These are phyloP conservation scores for Drosophila prostipennis DNA, from an alignment of 2,888 invertebrate genomes.

Conservation along the genomic window DNA sequence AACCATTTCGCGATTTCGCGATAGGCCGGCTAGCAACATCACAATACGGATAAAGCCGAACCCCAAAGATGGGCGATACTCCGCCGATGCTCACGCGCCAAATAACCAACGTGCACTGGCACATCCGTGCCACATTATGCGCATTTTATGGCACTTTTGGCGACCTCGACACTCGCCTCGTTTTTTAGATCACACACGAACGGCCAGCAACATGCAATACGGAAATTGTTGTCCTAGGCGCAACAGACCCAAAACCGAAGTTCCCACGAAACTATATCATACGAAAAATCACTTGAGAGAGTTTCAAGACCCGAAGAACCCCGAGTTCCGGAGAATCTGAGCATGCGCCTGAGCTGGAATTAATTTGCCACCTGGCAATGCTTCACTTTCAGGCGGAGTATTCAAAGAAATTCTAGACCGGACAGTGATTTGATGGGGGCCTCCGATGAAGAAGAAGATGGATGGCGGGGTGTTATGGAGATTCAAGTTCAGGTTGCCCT, in stretches of 20 bases:
- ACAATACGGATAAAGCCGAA: constrained; percentile 12
- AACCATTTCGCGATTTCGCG: constrained; percentile 5
- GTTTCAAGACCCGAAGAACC: neutral
- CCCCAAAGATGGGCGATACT: neutral
- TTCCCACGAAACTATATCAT: neutral
- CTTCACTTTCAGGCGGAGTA: constrained; percentile 28
- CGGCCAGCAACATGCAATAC: constrained; percentile 64
- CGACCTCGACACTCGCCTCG: constrained; percentile 53
- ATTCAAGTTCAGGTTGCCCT: constrained; percentile 56
- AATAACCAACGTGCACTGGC: constrained; percentile 82
- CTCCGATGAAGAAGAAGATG: constrained; percentile 65
- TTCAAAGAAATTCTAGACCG: constrained; percentile 42
- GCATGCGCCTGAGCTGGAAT: constrained; percentile 45
- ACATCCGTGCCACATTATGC: constrained; percentile 79
- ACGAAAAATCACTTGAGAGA: constrained; percentile 5
- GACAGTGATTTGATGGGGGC: constrained; percentile 71
- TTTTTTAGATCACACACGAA: constrained; percentile 74
- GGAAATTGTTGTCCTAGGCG: constrained; percentile 82
- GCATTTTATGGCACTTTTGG: constrained; percentile 79
- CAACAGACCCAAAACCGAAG: constrained; percentile 53
- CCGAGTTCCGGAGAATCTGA: constrained; percentile 33
- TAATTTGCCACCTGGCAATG: constrained; percentile 62
- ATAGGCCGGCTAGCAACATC: constrained; percentile 29
- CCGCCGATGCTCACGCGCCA: constrained; percentile 70
- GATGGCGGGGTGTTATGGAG: constrained; percentile 23